Evolutionary conservation across 2,888 invertebrate species (phyloP), one percentile per base, ranked within the genome.

Genomic region (Steromphala cineraria): DNA sequence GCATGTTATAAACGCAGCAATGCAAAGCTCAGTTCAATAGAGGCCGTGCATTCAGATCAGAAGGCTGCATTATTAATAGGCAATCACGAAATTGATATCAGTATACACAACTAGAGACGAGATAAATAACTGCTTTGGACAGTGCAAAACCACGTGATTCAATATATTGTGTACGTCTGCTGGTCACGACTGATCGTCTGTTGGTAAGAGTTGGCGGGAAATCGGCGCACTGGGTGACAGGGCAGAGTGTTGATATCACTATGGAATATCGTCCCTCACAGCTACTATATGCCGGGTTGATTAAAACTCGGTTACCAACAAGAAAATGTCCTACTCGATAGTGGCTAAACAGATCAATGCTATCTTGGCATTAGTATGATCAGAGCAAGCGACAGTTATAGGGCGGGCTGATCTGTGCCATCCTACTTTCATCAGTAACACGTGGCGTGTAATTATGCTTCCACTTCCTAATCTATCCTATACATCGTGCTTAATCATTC

Each of bases 71-170:
- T 71, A 71, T 71, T 71, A 71, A 71, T 71, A 71, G 36, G 71
- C 71, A 71, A 71, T 71, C 40, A 36, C 71, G 71, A 71, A 36
- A 71, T 71, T 71, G 71, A 71, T 71, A 71, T 36, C 71, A 36
- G 40, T 71, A 36, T 40, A 71, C 28, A 71, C 28, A 31, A 71
- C 19, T n/a, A 36, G 36, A 28, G 36, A 19, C 31, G 71, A 36
- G 24, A n/a, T 36, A 19, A 40, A 19, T 31, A 36, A 31, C 2
- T 17, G 40, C 19, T 31, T 36, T 36, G 40, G 19, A 40, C 15
- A 19, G 71, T 15, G 71, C 40, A 56, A 56, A 7, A 15, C 13
- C 56, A 56, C 56, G 56, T 56, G 56, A 56, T 13, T 56, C 21
- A 10, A 13, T 40, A 71, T 17, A 36, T 36, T 17, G n/a, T 28